Base-by-base conservation (phyloP, 2,113 vertebrate species). In the Chaetodon trifascialis region DNA sequence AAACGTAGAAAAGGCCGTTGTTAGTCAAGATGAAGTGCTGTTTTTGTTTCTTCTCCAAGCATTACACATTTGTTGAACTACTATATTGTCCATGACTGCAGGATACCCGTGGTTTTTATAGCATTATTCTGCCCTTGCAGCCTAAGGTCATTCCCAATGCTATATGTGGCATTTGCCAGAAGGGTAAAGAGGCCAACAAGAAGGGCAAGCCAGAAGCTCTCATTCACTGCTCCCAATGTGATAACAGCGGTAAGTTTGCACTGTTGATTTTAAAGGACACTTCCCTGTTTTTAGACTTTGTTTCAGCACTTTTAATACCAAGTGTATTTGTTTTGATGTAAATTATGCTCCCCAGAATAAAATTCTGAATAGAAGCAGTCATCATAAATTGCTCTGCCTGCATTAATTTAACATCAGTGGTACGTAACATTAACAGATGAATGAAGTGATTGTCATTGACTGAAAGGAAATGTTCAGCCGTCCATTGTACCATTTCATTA, bases 131-230 rank as follows among this genome's bases (percentile, higher is more conserved):
- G 95, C 98, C 97, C 96, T 99, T 98, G 96, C 97, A 99, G 98
- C 97, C 96, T 96, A 99, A 99, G 96, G 96, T 96, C 97, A 97
- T 97, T 97, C 97, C 97, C 96, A 98, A 96, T 98, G 98, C 98
- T 96, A 96, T 99, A 95, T 99, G 98, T 99, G 98, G 98, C 94
- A 98, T 99, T 97, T 99, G 98, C 97, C 97, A 99, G 97, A 99
- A 97, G 98, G 98, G 98, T 97, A 98, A 98, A 96, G 98, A 99
- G 95, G 96, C 97, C 95, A 98, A 97, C 97, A 98, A 94, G 97
- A 98, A 95, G 95, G 97, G 97, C 93, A 98, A 96, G 87, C 94
- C 98, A 81, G 98, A 99, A 93, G 95, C 96, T 77, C 98, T 99
- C 92, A 98, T 99, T 95, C 97, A 98, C 96, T 99, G 98, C 97